Evolutionary conservation across 2,113 vertebrate genomes (phyloP).

Genomic region (Haplochromis vanheusdeni): DNA sequence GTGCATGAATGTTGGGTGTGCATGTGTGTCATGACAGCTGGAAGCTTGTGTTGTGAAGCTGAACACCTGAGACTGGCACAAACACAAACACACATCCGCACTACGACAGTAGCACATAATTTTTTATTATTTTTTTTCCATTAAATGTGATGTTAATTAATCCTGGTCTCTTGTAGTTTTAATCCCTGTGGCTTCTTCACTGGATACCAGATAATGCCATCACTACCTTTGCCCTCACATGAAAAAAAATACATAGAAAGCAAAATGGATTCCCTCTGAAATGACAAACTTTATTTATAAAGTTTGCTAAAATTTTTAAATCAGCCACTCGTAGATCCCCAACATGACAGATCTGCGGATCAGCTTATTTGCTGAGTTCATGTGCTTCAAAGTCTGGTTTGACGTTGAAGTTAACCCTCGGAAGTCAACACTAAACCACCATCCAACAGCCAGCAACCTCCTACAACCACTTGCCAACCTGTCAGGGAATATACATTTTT

Average conservation of each 20-base stretch:
- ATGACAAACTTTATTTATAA: neutral
- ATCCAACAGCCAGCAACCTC: neutral
- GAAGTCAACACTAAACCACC: neutral
- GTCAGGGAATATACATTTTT: neutral
- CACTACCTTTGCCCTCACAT: neutral
- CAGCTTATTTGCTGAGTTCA: neutral
- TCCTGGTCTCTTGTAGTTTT: neutral
- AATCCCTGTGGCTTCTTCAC: neutral
- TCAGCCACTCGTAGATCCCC: neutral
- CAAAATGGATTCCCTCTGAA: neutral
- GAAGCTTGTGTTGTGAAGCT: neutral
- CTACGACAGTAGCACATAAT: neutral
- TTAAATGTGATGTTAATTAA: neutral
- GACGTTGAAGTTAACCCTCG: neutral
- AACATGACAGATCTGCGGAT: neutral
- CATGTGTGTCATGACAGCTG: neutral
- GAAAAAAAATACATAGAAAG: neutral
- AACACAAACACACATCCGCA: neutral
- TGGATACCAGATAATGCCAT: neutral
- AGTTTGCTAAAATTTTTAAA: neutral
- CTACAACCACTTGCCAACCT: neutral
- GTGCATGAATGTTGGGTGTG: neutral
- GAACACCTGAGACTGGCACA: neutral
- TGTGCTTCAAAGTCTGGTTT: neutral
- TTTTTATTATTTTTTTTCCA: neutral